A percentile compares a stretch with the other conserved stretches of the same genome.
These are phyloP conservation scores for Dipodomys merriami DNA, from an alignment of 2,113 vertebrate genomes.

Conservation along the genomic window DNA sequence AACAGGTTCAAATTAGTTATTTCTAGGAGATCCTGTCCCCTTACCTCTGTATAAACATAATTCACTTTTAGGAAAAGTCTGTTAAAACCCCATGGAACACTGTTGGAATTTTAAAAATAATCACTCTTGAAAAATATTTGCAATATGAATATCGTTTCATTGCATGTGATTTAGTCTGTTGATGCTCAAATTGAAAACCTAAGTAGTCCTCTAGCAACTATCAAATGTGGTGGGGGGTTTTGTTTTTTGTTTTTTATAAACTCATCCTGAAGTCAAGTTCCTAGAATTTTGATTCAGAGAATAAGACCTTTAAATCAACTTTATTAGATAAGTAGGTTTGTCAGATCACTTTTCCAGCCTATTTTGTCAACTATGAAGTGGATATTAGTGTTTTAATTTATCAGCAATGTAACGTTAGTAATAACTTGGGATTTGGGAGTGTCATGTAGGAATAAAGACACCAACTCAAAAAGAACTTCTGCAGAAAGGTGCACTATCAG, in stretches of 20 bases:
- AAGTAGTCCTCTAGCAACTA: neutral
- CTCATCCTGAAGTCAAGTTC: conserved; percentile 5
- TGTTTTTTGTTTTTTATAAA: conserved; percentile 13
- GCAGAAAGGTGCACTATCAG: too few relatives aligned
- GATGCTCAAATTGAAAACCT: conserved; percentile 42
- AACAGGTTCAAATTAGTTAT: conserved; percentile 33
- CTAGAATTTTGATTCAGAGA: conserved; percentile 46
- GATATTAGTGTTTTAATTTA: conserved; percentile 28
- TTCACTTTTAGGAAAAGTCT: conserved; percentile 54
- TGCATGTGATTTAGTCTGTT: conserved; percentile 42
- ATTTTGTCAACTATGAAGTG: conserved; percentile 55
- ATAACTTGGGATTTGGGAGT: too few relatives aligned
- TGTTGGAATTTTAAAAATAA: conserved; percentile 27
- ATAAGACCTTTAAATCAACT: conserved; percentile 38
- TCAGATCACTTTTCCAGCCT: conserved; percentile 50
- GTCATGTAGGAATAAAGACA: too few relatives aligned
- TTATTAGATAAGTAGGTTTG: conserved; percentile 51
- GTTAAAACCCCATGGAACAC: neutral
- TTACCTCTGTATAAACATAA: conserved; percentile 27
- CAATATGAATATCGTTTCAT: conserved; percentile 22
- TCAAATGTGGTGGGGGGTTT: neutral
- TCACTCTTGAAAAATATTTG: conserved; percentile 50
- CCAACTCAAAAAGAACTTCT: too few relatives aligned
- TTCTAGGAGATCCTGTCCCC: conserved; percentile 27
- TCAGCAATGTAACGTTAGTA: conserved; percentile 17